Conservation (phyloP, 2,797 vertebrate species). For the Artibeus jamaicensis region DNA sequence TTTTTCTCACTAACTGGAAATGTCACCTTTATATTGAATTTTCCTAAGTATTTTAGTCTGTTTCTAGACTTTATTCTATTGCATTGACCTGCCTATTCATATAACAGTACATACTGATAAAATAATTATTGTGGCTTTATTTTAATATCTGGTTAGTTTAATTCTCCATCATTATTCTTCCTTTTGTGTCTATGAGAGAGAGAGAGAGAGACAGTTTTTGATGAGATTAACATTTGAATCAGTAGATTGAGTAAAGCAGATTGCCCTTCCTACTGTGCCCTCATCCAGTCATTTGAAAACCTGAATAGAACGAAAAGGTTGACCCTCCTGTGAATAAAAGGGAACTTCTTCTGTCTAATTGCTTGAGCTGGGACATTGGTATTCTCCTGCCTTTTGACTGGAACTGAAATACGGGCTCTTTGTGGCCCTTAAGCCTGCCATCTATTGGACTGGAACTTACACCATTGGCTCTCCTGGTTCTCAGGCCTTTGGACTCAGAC, state of each 20-base stretch:
- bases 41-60: not conserved
- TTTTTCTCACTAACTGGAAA: not conserved
- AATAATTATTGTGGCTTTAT: not conserved
- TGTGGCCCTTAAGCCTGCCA: not conserved
- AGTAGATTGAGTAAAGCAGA: not conserved
- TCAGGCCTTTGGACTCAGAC: not conserved
- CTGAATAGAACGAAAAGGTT: not conserved
- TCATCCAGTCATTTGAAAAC: not conserved
- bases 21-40: not conserved
- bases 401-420: not conserved
- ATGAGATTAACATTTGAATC: not conserved
- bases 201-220: too few species aligned
- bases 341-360: not conserved
- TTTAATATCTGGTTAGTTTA: not conserved
- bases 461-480: not conserved
- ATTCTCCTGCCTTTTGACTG: not conserved
- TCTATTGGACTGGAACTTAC: not conserved
- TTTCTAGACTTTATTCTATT: constrained; percentile 9
- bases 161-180: not conserved
- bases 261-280: not conserved
- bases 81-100: not conserved
- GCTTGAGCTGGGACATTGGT: not conserved
- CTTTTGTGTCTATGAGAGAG: not conserved
- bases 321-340: not conserved
- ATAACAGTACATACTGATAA: not conserved